phyloP scores from a whole-genome alignment of 2,113 vertebrate genomes.

The Phoenicopterus ruber region DNA sequence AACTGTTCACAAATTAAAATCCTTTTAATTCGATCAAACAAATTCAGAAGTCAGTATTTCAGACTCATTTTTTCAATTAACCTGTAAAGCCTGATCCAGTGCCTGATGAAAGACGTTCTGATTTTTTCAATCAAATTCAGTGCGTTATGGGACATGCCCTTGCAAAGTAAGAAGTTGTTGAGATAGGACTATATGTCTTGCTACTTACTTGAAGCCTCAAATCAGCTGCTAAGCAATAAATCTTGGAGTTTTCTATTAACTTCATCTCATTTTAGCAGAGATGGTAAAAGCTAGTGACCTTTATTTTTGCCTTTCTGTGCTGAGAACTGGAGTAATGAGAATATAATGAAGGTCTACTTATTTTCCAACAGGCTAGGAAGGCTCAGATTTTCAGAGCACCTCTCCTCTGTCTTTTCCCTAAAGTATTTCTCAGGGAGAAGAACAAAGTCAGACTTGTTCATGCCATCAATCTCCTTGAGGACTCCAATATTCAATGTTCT shows the following conservation, averaged over 20 bases:
- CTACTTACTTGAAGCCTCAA: conserved; percentile 9
- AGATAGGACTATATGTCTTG: neutral
- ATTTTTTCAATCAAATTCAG: neutral
- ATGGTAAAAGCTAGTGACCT: conserved; percentile 42
- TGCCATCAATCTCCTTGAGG: conserved; percentile 53
- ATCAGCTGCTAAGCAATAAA: conserved; percentile 53
- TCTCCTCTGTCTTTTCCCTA: conserved; percentile 14
- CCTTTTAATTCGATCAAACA: neutral
- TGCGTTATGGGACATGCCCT: neutral
- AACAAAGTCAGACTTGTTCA: conserved; percentile 62
- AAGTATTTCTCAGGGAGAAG: conserved; percentile 70
- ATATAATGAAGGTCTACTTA: conserved; percentile 60
- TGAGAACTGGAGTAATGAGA: conserved; percentile 40
- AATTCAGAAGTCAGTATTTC: neutral
- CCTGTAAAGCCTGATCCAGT: neutral
- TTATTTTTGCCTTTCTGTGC: conserved; percentile 33
- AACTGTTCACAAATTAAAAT: neutral
- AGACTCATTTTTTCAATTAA: neutral
- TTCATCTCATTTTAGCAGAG: conserved; percentile 46
- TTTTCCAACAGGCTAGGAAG: conserved; percentile 63
- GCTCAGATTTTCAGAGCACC: conserved; percentile 9
- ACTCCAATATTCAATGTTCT: conserved; percentile 48
- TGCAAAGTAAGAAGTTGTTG: neutral
- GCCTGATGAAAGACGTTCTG: neutral
- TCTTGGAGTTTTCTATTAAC: conserved; percentile 32